These are phyloP conservation scores for Pagrus major DNA, from an alignment of 2,113 vertebrate species.

Conservation along the genomic window DNA sequence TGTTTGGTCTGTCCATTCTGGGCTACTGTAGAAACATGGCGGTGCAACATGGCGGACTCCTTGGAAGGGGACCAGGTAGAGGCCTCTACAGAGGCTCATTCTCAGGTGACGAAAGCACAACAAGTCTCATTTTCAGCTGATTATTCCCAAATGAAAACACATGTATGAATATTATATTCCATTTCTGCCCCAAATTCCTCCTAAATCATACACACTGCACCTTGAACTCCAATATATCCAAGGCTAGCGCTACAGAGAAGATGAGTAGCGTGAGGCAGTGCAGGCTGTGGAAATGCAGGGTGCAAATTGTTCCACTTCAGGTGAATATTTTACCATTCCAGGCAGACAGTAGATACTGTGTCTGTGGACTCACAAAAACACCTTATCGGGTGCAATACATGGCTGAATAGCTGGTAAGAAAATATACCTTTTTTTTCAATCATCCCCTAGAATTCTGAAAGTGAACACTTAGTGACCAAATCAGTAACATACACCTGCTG, in stretches of 20 bases:
- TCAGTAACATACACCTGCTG: slow-evolving; percentile 1
- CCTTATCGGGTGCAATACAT: slow-evolving; percentile 1
- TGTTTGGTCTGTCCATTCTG: too few species aligned
- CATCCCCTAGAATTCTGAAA: not conserved
- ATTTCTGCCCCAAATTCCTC: too few species aligned
- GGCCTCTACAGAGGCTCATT: too few species aligned
- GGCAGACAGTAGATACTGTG: not conserved
- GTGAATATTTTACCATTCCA: slow-evolving; percentile 8
- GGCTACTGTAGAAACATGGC: too few species aligned
- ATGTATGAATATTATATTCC: too few species aligned
- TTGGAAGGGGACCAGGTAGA: too few species aligned
- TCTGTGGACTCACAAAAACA: slow-evolving; percentile 4
- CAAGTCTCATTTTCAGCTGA: too few species aligned
- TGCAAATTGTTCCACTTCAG: not conserved
- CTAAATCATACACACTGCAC: too few species aligned
- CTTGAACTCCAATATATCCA: not conserved
- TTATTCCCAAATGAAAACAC: too few species aligned
- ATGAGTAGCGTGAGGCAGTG: not conserved
- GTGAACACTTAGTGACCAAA: not conserved
- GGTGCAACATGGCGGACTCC: too few species aligned
- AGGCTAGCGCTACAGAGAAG: not conserved
- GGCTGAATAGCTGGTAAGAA: slow-evolving; percentile 8
- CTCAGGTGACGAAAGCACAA: too few species aligned
- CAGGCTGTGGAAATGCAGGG: not conserved
- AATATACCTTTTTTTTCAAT: not conserved